phyloP scores from a whole-genome alignment of 92 coral and sea anemone genomes.

The Galaxea fascicularis region DNA sequence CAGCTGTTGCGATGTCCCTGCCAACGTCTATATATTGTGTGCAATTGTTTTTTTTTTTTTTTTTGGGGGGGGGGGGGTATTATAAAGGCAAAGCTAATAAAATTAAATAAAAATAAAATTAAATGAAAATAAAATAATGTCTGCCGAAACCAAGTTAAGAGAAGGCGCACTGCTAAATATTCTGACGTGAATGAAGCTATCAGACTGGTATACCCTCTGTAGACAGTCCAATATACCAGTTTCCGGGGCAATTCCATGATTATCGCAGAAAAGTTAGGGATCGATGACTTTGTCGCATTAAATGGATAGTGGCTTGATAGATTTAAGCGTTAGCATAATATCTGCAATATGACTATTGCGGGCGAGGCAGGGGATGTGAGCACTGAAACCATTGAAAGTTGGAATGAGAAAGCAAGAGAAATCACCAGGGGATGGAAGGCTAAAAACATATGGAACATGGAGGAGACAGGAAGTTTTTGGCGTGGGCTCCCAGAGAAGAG shows the following conservation, averaged over 20 bases:
- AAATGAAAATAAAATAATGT: too few relatives aligned
- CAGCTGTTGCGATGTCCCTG: too few relatives aligned
- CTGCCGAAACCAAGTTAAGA: background rate
- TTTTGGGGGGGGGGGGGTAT: too few relatives aligned
- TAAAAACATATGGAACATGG: constrained; percentile 1
- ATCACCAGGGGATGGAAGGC: constrained; percentile 22
- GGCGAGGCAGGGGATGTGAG: constrained; percentile 35
- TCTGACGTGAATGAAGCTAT: too few relatives aligned
- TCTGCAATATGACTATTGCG: constrained; percentile 33
- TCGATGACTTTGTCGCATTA: too few relatives aligned
- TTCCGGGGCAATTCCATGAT: background rate
- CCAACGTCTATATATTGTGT: too few relatives aligned
- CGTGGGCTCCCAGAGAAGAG: constrained; percentile 35
- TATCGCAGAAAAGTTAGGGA: too few relatives aligned
- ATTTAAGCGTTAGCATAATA: constrained; percentile 11
- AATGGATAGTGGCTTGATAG: too few relatives aligned
- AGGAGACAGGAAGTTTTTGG: background rate
- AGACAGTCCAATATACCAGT: background rate
- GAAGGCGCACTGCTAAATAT: background rate
- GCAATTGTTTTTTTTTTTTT: too few relatives aligned
- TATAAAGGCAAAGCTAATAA: too few relatives aligned
- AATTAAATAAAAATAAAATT: too few relatives aligned
- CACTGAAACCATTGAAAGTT: constrained; percentile 8
- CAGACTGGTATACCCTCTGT: too few relatives aligned
- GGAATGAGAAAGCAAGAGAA: constrained; percentile 25